Evolutionary conservation across 1,140 invertebrate genomes (phyloP).

Genomic region (Delia radicum): DNA sequence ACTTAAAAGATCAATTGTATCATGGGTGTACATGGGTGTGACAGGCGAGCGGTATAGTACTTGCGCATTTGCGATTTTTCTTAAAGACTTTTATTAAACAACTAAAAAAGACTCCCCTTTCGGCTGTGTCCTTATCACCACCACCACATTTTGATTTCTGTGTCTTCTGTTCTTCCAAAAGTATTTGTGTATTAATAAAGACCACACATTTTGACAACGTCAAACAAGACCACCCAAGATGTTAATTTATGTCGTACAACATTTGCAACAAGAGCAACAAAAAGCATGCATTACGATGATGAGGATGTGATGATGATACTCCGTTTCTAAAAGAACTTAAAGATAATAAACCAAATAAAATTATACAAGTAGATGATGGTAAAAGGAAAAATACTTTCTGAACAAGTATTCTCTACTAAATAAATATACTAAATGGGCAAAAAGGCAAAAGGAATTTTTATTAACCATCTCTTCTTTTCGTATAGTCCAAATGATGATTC

Average conservation of each 20-base stretch:
- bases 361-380: not conserved
- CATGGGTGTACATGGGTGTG: not conserved
- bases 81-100: too few species aligned
- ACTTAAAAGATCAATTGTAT: not conserved
- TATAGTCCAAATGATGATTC: not conserved
- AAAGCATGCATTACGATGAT: not conserved
- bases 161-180: slow-evolving; percentile 29
- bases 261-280: slow-evolving; percentile 16
- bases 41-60: not conserved
- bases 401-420: not conserved
- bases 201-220: slow-evolving; percentile 55
- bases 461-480: not conserved
- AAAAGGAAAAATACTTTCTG: not conserved
- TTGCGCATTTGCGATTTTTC: not conserved
- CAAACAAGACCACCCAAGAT: slow-evolving; percentile 49
- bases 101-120: too few species aligned
- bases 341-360: not conserved
- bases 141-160: not conserved
- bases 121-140: too few species aligned
- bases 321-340: not conserved
- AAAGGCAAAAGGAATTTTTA: slow-evolving; percentile 5
- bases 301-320: not conserved
- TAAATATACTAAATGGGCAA: not conserved
- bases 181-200: slow-evolving; percentile 56
- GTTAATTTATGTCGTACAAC: slow-evolving; percentile 21